A percentile compares a stretch with the other conserved stretches of the same genome.
Evolutionary conservation across 2,113 vertebrate species (phyloP).

Genomic region (Scophthalmus maximus): DNA sequence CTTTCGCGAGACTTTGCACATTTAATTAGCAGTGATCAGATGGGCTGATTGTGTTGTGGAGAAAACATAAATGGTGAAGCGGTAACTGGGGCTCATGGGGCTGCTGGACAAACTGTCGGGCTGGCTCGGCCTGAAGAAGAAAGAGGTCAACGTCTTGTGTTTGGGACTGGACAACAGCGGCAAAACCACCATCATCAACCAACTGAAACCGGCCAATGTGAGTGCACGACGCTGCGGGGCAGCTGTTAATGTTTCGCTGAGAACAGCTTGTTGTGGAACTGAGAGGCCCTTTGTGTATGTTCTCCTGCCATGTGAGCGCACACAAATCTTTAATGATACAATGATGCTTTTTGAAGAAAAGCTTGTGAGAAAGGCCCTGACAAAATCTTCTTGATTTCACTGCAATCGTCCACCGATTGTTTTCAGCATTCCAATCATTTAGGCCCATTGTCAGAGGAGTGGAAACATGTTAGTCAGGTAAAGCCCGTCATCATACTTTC

Average conservation of each 20-base stretch:
- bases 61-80: constrained; percentile 16
- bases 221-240: constrained; percentile 67
- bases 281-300: not conserved
- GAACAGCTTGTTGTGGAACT: not conserved
- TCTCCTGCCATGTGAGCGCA: not conserved
- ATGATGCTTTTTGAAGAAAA: no score
- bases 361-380: not conserved
- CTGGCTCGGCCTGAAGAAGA: constrained; percentile 96
- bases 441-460: constrained; percentile 77
- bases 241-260: not conserved
- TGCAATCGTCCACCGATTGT: constrained; percentile 67
- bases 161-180: constrained; percentile 97
- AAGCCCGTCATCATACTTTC: constrained; percentile 39
- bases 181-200: constrained; percentile 98
- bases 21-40: constrained; percentile 20
- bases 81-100: constrained; percentile 83
- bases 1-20: not conserved
- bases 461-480: constrained; percentile 82
- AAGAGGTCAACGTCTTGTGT: constrained; percentile 95
- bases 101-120: constrained; percentile 93
- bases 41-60: constrained; percentile 57
- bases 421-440: constrained; percentile 78
- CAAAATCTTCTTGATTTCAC: constrained; percentile 28
- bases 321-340: not conserved
- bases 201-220: constrained; percentile 94